These are phyloP conservation scores for Ammodramus savannarum DNA, from an alignment of 2,113 vertebrate species.

Conservation along the genomic window DNA sequence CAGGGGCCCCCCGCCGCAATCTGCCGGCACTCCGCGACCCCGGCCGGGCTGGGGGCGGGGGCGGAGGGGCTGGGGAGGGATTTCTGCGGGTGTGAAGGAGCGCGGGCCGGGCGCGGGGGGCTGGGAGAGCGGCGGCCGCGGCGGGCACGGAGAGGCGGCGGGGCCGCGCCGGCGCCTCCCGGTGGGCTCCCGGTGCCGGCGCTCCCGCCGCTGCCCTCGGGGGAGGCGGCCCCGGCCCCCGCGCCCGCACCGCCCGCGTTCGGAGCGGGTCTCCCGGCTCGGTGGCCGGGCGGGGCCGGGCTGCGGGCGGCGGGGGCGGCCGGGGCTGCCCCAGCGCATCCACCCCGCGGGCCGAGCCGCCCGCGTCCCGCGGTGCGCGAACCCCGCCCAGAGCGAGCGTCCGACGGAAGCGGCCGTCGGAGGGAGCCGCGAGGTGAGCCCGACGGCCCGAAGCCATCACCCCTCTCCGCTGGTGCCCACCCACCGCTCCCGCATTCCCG, in stretches of 20 bases:
- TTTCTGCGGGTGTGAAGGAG: background rate
- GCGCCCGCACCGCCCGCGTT: background rate
- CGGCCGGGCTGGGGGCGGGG: background rate
- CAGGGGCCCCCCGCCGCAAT: background rate
- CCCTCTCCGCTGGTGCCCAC: background rate
- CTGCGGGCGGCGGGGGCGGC: no score
- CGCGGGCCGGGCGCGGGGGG: background rate
- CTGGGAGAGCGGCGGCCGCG: background rate
- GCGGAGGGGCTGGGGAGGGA: background rate
- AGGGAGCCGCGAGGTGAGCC: background rate
- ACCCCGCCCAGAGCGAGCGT: background rate
- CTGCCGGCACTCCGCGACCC: background rate
- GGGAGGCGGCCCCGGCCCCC: background rate
- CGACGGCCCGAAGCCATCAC: background rate
- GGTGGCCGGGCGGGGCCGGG: background rate
- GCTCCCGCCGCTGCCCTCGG: background rate
- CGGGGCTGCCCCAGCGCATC: background rate
- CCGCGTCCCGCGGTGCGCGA: rapidly evolving
- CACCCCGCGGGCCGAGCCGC: background rate
- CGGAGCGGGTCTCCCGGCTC: background rate
- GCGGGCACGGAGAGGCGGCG: background rate
- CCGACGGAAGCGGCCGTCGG: background rate
- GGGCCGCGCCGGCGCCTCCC: background rate
- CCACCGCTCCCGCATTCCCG: background rate
- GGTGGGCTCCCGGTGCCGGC: background rate